Base-by-base conservation (phyloP, 2,888 invertebrate species). In the Hypsopygia costalis region DNA sequence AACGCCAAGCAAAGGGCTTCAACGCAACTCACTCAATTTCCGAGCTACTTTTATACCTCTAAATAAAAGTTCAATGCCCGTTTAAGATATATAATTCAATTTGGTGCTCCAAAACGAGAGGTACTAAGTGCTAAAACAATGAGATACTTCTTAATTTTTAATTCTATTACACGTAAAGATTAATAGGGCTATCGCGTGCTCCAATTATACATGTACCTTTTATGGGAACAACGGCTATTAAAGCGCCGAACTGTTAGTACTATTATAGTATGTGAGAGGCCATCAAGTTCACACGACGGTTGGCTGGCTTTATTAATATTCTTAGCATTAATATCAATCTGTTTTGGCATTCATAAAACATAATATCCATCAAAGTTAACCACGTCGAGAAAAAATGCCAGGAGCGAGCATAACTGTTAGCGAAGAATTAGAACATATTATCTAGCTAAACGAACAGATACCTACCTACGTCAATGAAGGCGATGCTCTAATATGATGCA, bases 131-230 rank as follows among this genome's bases (percentile, higher is more conserved):
- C 16, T 45, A 43, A 55, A 49, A 74, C 73, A 73, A 70, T 72
- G 60, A 69, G 66, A 58, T 55, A 62, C 66, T 73, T 63, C 65
- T 58, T 55, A 60, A 60, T 64, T 65, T 59, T 56, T 52, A 60
- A 58, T 62, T 63, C 59, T 56, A 66, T 64, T 63, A 64, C 51
- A 46, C 42, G 52, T 51, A 51, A 60, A 72, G 73, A 81, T 76
- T 81, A 70, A 81, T 82, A 76, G 67, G 62, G 49, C 58, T 55
- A 77, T 82, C 62, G 79, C 83, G 78, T 82, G 81, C 60, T 69
- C 69, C 69, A 74, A 73, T 81, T 79, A 71, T 51, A 57, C 47
- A 51, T 46, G 49, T 51, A 54, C 54, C 64, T 69, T 62, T 66
- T 70, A 70, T 80, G 75, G 68, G 77, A 79, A 74, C 64, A 58